Evolutionary conservation across 2,797 vertebrate species (phyloP).

Genomic region (Paedocypris micromegethes): DNA sequence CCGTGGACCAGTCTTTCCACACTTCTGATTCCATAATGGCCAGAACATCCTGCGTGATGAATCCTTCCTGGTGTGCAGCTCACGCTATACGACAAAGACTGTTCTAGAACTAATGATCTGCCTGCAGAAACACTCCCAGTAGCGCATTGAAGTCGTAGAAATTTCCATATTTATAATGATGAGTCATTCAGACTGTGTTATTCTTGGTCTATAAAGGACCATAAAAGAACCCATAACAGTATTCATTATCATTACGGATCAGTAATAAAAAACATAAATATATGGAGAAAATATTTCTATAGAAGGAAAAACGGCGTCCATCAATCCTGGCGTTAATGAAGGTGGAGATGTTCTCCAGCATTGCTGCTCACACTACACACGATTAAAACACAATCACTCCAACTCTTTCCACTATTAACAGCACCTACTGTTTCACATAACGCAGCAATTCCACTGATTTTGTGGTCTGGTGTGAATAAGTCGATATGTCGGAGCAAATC

Average conservation of each 20-base stretch:
- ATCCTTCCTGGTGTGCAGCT: conserved; percentile 13
- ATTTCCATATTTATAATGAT: conserved; percentile 32
- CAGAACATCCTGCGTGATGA: conserved; percentile 24
- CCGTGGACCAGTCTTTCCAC: conserved; percentile 28
- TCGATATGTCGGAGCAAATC: neutral
- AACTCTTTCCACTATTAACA: conserved; percentile 39
- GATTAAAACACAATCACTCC: conserved; percentile 43
- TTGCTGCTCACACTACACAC: conserved; percentile 40
- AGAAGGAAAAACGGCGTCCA: conserved; percentile 27
- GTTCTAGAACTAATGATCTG: conserved; percentile 16
- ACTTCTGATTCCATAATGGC: conserved; percentile 16
- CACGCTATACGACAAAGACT: conserved; percentile 14
- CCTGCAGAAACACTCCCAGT: conserved; percentile 21
- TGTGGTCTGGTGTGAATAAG: conserved; percentile 9
- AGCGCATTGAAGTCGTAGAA: conserved; percentile 34
- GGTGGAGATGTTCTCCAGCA: conserved; percentile 36
- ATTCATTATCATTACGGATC: conserved; percentile 32
- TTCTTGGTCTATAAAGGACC: conserved; percentile 23
- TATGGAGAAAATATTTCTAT: conserved; percentile 33
- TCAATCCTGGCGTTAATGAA: conserved; percentile 34
- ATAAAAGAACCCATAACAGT: conserved; percentile 19
- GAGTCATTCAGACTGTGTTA: conserved; percentile 22
- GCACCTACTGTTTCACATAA: conserved; percentile 33
- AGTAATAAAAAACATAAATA: conserved; percentile 29
- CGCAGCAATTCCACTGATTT: conserved; percentile 25